A percentile compares a stretch with the other conserved stretches of the same genome.
These are phyloP conservation scores for Echinarachnius parma DNA, from an alignment of 53 echinoderm and acorn worm genomes.

Conservation along the genomic window DNA sequence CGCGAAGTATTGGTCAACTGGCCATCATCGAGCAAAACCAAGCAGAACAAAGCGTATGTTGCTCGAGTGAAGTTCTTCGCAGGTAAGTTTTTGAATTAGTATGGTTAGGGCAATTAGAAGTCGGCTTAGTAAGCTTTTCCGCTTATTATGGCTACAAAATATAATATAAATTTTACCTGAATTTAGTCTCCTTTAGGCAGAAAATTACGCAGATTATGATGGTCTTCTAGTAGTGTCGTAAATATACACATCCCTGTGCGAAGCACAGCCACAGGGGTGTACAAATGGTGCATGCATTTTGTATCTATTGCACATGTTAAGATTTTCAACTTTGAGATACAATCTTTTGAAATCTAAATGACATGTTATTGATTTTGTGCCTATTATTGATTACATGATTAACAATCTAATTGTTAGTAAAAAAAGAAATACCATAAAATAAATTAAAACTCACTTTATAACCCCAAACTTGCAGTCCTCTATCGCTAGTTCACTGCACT, in stretches of 20 bases:
- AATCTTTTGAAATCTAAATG: conserved; percentile 13
- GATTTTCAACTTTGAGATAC: conserved; percentile 10
- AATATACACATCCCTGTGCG: conserved; percentile 14
- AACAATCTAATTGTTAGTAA: conserved; percentile 6
- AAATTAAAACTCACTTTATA: too few species aligned
- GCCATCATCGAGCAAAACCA: conserved; percentile 10
- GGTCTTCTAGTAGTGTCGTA: conserved; percentile 11
- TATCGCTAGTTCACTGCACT: too few species aligned
- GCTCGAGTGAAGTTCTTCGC: conserved; percentile 14
- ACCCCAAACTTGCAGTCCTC: too few species aligned
- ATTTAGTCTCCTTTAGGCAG: conserved; percentile 14
- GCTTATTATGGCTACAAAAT: conserved; percentile 11
- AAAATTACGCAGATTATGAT: conserved; percentile 14
- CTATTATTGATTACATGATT: conserved; percentile 11
- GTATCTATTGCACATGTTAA: conserved; percentile 6
- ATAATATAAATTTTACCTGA: conserved; percentile 14
- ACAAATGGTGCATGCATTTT: not conserved
- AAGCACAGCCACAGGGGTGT: not conserved
- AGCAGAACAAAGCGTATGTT: conserved; percentile 9
- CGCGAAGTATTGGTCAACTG: conserved; percentile 9
- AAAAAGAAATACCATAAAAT: not conserved
- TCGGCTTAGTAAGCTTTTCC: conserved; percentile 14
- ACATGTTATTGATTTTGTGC: conserved; percentile 5
- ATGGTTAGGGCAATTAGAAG: conserved; percentile 14
- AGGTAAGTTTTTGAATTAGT: conserved; percentile 14